These are phyloP conservation scores for Volucella zonaria DNA, from an alignment of 2,888 invertebrate genomes.

Conservation along the genomic window DNA sequence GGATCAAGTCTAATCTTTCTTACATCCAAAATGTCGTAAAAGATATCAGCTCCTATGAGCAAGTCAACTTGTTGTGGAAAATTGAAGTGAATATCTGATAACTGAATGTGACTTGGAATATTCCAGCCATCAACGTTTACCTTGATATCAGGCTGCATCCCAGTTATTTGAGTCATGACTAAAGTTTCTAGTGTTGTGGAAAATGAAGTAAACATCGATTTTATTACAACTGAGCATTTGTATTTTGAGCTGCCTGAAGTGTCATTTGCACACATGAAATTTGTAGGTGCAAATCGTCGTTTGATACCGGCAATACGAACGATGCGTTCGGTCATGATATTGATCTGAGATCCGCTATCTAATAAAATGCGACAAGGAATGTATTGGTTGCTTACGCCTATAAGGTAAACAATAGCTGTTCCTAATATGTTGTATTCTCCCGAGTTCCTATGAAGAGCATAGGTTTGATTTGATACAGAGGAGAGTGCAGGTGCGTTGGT, in stretches of 20 bases:
- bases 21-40: conserved; percentile 29
- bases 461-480: conserved; percentile 8
- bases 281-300: conserved; percentile 23
- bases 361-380: conserved; percentile 26
- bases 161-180: conserved; percentile 40
- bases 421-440: conserved; percentile 30
- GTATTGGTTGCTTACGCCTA: conserved; percentile 32
- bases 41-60: too few species aligned
- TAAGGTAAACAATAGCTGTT: conserved; percentile 32
- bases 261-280: conserved; percentile 36
- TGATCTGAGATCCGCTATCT: conserved; percentile 35
- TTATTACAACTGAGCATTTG: conserved; percentile 31
- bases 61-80: background rate
- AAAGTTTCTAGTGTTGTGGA: conserved; percentile 37
- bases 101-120: too few species aligned
- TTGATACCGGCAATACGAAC: conserved; percentile 51
- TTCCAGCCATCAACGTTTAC: too few species aligned
- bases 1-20: conserved; percentile 32
- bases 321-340: conserved; percentile 44
- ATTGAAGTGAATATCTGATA: too few species aligned
- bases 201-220: conserved; percentile 20
- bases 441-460: conserved; percentile 22
- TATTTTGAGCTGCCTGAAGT: conserved; percentile 22
- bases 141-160: conserved; percentile 8
- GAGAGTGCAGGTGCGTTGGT: background rate